Evolutionary conservation across 2,888 invertebrate genomes (phyloP).

Genomic region (Microctonus brassicae): DNA sequence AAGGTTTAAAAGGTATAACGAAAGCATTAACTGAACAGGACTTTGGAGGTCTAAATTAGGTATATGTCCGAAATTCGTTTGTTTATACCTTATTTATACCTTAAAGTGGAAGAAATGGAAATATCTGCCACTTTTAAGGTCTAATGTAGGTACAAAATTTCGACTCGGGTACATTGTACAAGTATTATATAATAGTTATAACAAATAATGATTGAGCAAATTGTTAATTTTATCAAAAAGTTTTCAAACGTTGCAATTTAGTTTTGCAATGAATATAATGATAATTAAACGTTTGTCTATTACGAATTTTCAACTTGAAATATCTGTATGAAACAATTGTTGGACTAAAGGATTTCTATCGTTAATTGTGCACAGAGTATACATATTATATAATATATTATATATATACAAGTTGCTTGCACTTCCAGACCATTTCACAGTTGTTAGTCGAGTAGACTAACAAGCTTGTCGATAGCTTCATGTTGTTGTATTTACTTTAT

Average conservation of each 20-base stretch:
- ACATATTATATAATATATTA: too few species aligned
- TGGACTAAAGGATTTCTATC: background rate
- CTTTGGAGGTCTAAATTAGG: too few species aligned
- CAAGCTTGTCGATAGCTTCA: conserved; percentile 15
- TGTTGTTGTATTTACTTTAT: background rate
- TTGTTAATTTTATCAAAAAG: background rate
- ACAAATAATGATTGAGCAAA: background rate
- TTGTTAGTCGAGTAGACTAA: background rate
- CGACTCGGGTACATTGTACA: background rate
- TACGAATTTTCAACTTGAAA: background rate
- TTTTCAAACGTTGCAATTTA: background rate
- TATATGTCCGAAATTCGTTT: too few species aligned
- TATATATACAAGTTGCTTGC: conserved; percentile 1
- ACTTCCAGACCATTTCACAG: background rate
- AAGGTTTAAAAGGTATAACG: too few species aligned
- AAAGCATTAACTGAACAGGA: too few species aligned
- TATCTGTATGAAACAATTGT: background rate
- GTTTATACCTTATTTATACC: too few species aligned
- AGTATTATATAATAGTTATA: too few species aligned
- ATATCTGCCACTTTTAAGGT: too few species aligned
- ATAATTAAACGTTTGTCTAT: background rate
- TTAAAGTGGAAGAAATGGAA: too few species aligned
- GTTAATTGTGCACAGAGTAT: too few species aligned
- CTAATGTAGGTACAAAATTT: background rate
- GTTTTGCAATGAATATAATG: background rate